These are phyloP conservation scores for Bilobella aurantiaca DNA, from an alignment of 1,140 invertebrate genomes.

Conservation along the genomic window DNA sequence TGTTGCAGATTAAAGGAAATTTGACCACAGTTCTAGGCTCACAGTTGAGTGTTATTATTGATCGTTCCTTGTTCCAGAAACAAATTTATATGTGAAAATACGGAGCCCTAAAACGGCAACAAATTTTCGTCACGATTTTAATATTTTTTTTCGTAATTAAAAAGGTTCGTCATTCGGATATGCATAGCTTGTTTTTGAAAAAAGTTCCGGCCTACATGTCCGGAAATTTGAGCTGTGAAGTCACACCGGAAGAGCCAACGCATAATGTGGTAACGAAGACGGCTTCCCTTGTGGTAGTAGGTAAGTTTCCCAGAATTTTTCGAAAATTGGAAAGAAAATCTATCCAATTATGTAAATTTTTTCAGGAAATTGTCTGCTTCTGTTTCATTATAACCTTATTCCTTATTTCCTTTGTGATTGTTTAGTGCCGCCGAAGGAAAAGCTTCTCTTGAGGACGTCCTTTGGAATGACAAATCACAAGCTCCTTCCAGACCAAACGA, in stretches of 20 bases:
- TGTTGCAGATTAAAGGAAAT: too few relatives aligned
- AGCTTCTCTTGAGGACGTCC: background rate
- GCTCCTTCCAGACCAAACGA: background rate
- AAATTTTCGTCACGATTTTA: background rate
- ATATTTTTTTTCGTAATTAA: slow-evolving; percentile 7
- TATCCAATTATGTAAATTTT: too few relatives aligned
- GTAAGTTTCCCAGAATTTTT: slow-evolving; percentile 16
- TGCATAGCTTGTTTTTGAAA: slow-evolving; percentile 23
- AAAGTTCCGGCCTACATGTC: slow-evolving; percentile 20
- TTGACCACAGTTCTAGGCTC: too few relatives aligned
- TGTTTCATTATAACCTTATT: background rate
- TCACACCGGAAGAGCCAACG: slow-evolving; percentile 20
- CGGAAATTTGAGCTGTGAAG: slow-evolving; percentile 28
- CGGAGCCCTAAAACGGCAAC: too few relatives aligned
- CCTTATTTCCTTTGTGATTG: too few relatives aligned
- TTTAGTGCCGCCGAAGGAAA: slow-evolving; percentile 13
- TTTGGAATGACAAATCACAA: background rate
- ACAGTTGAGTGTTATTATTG: slow-evolving; percentile 3
- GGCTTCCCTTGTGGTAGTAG: slow-evolving; percentile 17
- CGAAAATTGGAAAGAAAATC: background rate
- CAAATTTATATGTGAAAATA: too few relatives aligned
- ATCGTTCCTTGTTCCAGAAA: too few relatives aligned
- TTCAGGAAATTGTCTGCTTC: background rate
- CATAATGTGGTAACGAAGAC: background rate
- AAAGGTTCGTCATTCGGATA: slow-evolving; percentile 22